phyloP scores from a whole-genome alignment of 2,888 invertebrate genomes.

The Dastarcus helophoroides region DNA sequence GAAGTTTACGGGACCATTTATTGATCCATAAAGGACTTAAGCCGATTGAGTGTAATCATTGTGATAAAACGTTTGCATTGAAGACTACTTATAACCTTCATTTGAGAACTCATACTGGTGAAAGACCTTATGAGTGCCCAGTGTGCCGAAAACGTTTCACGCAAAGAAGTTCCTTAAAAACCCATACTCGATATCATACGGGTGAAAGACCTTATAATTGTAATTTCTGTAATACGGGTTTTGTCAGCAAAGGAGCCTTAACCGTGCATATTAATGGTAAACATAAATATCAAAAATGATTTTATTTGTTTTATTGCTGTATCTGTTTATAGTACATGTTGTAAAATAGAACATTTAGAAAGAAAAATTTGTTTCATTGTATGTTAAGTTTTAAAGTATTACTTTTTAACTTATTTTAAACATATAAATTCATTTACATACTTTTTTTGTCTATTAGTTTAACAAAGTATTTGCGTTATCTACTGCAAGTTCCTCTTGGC shows the following conservation, averaged over 20 bases:
- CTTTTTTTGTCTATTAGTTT: too few species aligned
- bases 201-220: conserved; percentile 27
- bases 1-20: conserved; percentile 28
- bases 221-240: conserved; percentile 22
- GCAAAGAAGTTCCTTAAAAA: conserved; percentile 24
- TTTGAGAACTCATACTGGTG: conserved; percentile 33
- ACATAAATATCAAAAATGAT: conserved; percentile 7
- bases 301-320: too few species aligned
- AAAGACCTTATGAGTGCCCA: conserved; percentile 27
- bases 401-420: too few species aligned
- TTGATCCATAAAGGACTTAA: conserved; percentile 32
- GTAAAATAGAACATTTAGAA: too few species aligned
- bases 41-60: conserved; percentile 30
- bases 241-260: conserved; percentile 26
- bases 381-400: too few species aligned
- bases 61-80: conserved; percentile 32
- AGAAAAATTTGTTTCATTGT: too few species aligned
- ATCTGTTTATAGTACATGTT: too few species aligned
- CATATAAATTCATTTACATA: too few species aligned
- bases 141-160: conserved; percentile 28
- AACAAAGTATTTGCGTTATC: too few species aligned
- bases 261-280: conserved; percentile 17
- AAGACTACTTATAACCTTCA: conserved; percentile 33
- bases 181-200: conserved; percentile 26
- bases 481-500: too few species aligned